A percentile compares a stretch with the other conserved stretches of the same genome.
Evolutionary conservation across 1,140 invertebrate species (phyloP).

Genomic region (Mercenaria mercenaria): DNA sequence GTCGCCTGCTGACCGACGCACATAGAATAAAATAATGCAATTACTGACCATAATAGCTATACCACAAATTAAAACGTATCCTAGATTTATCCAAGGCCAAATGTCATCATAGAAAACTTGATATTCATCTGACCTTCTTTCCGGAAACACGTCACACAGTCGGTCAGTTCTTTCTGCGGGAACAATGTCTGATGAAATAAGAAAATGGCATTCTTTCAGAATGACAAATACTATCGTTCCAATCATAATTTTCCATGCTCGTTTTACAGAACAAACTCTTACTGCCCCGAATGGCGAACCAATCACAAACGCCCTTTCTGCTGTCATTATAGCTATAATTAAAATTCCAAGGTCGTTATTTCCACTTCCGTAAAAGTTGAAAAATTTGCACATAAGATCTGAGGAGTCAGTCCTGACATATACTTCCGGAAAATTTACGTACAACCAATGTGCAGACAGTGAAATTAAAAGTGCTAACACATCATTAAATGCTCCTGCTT

Average conservation of each 20-base stretch:
- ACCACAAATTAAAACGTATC: conserved; percentile 72
- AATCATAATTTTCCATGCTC: conserved; percentile 71
- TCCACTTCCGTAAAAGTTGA: conserved; percentile 80
- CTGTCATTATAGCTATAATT: conserved; percentile 77
- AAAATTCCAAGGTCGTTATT: conserved; percentile 78
- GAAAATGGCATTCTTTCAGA: conserved; percentile 78
- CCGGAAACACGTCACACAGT: conserved; percentile 74
- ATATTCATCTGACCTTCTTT: conserved; percentile 53
- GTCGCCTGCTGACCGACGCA: conserved; percentile 66
- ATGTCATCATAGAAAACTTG: conserved; percentile 69
- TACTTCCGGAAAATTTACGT: conserved; percentile 73
- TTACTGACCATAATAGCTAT: conserved; percentile 74
- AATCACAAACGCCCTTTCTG: conserved; percentile 77
- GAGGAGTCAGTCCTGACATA: conserved; percentile 63
- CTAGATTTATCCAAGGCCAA: conserved; percentile 77
- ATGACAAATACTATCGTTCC: conserved; percentile 64
- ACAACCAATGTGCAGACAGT: conserved; percentile 79
- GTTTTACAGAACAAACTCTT: conserved; percentile 67
- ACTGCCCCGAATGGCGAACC: conserved; percentile 72
- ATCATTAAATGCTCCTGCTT: conserved; percentile 74
- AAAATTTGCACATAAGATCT: conserved; percentile 78
- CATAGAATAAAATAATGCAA: conserved; percentile 69
- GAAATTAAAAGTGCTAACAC: conserved; percentile 71
- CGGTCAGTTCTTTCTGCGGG: conserved; percentile 69
- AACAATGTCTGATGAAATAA: conserved; percentile 78